A percentile compares a stretch with the other conserved stretches of the same genome.
These are phyloP conservation scores for Naja naja DNA, from an alignment of 2,113 vertebrate species.

Conservation along the genomic window DNA sequence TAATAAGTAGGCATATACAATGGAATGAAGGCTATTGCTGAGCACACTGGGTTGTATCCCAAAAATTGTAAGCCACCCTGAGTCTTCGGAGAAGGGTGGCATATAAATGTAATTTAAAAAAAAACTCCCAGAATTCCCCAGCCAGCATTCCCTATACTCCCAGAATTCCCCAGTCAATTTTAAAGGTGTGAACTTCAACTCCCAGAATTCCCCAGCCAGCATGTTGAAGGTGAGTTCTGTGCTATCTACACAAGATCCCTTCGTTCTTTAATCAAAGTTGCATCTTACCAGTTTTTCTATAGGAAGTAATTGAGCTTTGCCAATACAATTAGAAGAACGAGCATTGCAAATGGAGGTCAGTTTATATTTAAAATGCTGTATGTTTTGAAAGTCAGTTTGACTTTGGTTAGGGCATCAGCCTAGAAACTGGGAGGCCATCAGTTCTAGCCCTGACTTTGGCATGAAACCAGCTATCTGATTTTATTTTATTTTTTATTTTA, in stretches of 20 bases:
- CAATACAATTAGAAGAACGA: not conserved
- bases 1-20: no score
- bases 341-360: not conserved
- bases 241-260: not conserved
- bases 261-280: not conserved
- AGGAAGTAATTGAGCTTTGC: not conserved
- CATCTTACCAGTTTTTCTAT: not conserved
- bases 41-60: no score
- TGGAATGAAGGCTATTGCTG: no score
- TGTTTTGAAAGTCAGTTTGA: not conserved
- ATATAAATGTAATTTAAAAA: no score
- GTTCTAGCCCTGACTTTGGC: not conserved
- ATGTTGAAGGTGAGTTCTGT: not conserved
- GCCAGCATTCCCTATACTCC: no score
- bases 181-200: no score
- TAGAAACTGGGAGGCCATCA: not conserved
- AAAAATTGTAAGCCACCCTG: no score
- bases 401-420: not conserved
- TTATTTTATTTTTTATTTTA: no score
- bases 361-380: not conserved
- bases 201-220: no score
- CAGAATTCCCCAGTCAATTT: no score
- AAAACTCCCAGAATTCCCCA: no score
- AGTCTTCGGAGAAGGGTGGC: no score
- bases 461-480: not conserved